Conservation (phyloP, 2,888 invertebrate species). For the Sesamia inferens region DNA sequence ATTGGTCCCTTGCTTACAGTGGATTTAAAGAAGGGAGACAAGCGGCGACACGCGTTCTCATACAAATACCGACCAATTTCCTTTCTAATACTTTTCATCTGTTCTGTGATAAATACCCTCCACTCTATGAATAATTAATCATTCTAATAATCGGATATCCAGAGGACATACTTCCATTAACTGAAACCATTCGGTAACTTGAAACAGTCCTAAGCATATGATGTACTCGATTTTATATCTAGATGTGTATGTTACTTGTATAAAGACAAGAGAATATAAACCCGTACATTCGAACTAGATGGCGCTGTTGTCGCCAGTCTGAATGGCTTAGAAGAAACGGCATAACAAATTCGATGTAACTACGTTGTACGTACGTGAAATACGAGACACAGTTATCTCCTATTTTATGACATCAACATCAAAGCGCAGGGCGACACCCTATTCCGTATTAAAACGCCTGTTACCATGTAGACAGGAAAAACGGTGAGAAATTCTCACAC, state of each 20-base stretch:
- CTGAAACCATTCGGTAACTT: not conserved
- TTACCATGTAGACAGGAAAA: slow-evolving; percentile 47
- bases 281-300: not conserved
- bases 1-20: too few relatives aligned
- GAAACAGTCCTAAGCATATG: not conserved
- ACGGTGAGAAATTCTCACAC: slow-evolving; percentile 41
- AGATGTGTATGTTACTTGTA: too few relatives aligned
- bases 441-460: slow-evolving; percentile 49
- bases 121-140: too few relatives aligned
- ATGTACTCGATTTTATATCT: too few relatives aligned
- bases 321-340: not conserved
- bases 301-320: not conserved
- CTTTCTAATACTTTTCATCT: too few relatives aligned
- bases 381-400: not conserved
- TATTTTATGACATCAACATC: slow-evolving; percentile 44
- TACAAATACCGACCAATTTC: too few relatives aligned
- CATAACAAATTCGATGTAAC: not conserved
- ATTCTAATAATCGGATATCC: too few relatives aligned
- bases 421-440: slow-evolving; percentile 23
- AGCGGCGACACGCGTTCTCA: too few relatives aligned
- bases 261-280: too few relatives aligned
- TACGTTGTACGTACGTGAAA: slow-evolving; percentile 5
- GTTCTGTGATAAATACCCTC: too few relatives aligned
- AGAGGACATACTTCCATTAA: too few relatives aligned
- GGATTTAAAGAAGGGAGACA: too few relatives aligned